Evolutionary conservation across 2,113 vertebrate species (phyloP).

Genomic region (Eulacestoma nigropectus): DNA sequence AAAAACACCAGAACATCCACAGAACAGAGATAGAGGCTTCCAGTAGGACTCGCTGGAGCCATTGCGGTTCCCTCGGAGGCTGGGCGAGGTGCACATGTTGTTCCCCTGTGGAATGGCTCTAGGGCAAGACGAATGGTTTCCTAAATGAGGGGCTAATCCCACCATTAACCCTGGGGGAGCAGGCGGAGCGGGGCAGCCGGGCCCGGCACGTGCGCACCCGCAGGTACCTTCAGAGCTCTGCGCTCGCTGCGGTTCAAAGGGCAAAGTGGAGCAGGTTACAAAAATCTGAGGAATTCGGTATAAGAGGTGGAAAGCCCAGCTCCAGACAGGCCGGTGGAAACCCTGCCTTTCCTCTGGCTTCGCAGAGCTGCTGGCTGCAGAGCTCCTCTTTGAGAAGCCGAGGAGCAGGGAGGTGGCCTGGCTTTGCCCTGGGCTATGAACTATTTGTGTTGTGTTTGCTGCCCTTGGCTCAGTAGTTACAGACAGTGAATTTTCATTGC

Average conservation of each 20-base stretch:
- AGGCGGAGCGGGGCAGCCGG: not conserved
- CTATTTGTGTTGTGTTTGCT: not conserved
- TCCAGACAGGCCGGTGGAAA: not conserved
- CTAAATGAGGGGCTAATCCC: not conserved
- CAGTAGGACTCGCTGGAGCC: not conserved
- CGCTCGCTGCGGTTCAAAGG: not conserved
- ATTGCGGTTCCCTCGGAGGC: not conserved
- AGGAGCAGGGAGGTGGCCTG: not conserved
- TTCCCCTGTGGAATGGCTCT: not conserved
- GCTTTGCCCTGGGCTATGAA: not conserved
- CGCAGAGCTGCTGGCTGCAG: not conserved
- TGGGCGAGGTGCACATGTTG: not conserved
- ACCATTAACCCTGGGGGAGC: not conserved
- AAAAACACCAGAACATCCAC: conserved; percentile 51
- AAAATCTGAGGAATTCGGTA: not conserved
- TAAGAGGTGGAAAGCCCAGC: not conserved
- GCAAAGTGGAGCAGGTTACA: not conserved
- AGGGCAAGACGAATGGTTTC: not conserved
- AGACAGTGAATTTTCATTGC: not conserved
- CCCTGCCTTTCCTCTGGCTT: not conserved
- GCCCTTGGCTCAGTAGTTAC: not conserved
- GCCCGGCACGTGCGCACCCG: not conserved
- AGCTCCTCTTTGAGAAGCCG: not conserved
- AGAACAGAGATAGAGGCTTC: not conserved
- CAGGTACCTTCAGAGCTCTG: not conserved